Evolutionary conservation across 2,888 invertebrate species (phyloP), one percentile per base, ranked within the genome.

Genomic region (Pterostichus niger): DNA sequence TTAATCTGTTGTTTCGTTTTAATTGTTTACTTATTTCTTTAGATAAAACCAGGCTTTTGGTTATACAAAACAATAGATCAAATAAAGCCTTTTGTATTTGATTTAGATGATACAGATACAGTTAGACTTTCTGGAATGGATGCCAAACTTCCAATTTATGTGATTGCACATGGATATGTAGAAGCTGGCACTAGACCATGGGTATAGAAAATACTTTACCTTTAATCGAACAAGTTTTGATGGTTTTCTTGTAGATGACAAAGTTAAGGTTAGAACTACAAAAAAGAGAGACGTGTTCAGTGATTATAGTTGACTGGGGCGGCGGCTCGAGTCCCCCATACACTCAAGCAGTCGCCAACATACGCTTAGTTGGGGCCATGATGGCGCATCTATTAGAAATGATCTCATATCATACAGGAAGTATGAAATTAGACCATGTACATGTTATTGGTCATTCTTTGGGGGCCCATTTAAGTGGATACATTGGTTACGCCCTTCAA

Each of bases 291-390:
- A 93, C 93, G 75, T 94, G 94, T 56, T 95, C 96, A 78, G 95
- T 97, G 0, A 91, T 97, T 11, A 92, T 95, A 0, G 93, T 97
- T 1, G 97, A 97, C 87, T 98, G 97, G 98, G 93, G 95, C 84
- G 93, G 93, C 5, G 98, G 97, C 0, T 95, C 97, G 0, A 94
- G 94, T 84, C 97, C 97, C 0, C 97, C 97, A 0, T 98, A 98
- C 88, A 95, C 96, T 0, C 97, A 98, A 89, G 98, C 98, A 0
- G 97, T 96, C 1, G 97, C 97, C 0, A 98, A 98, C 88, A 96
- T 96, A 17, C 91, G 98, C 76, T 91, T 98, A 11, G 94, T 98
- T 0, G 98, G 97, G 0, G 94, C 94, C 0, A 95, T 97, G 90
- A 93, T 96, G 0, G 96, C 96, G 0, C 94, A 96, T 89, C 90